A percentile compares a stretch with the other conserved stretches of the same genome.
Conservation (phyloP, 2,888 invertebrate species). For the Thymelicus sylvestris region DNA sequence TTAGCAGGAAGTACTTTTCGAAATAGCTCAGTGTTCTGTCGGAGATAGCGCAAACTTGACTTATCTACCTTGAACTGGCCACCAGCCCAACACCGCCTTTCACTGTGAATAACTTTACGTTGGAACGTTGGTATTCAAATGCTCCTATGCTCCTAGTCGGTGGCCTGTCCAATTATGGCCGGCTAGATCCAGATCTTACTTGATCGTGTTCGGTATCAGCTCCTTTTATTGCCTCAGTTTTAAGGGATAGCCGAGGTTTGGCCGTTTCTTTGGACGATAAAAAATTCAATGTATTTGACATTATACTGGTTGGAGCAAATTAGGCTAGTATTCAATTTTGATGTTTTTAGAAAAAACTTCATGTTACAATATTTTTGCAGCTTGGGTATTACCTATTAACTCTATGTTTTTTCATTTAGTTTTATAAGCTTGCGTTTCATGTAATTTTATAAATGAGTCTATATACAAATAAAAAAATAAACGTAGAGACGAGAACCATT, state of each 20-base stretch:
- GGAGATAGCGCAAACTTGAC: slow-evolving; percentile 55
- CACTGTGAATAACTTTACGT: slow-evolving; percentile 47
- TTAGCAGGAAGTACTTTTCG: background rate
- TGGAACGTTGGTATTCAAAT: slow-evolving; percentile 48
- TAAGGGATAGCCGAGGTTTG: background rate
- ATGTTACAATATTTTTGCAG: too few relatives aligned
- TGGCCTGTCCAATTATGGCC: slow-evolving; percentile 37
- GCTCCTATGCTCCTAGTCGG: slow-evolving; percentile 39
- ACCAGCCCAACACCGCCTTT: slow-evolving; percentile 51
- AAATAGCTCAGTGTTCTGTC: slow-evolving; percentile 34
- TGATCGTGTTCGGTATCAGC: slow-evolving; percentile 32
- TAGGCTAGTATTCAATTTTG: too few relatives aligned
- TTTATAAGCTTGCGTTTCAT: too few relatives aligned
- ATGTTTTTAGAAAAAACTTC: too few relatives aligned
- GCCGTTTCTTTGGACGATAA: too few relatives aligned
- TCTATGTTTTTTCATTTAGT: too few relatives aligned
- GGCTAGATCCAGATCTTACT: slow-evolving; percentile 29
- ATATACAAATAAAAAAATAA: too few relatives aligned
- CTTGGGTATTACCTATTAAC: too few relatives aligned
- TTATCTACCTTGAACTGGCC: slow-evolving; percentile 61
- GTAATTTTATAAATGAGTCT: too few relatives aligned
- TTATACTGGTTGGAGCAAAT: too few relatives aligned
- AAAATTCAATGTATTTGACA: too few relatives aligned
- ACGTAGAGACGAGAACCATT: too few relatives aligned
- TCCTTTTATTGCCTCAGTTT: slow-evolving; percentile 25